Base-by-base conservation (phyloP, 2,888 invertebrate species). In the Entomobrya multifasciata region DNA sequence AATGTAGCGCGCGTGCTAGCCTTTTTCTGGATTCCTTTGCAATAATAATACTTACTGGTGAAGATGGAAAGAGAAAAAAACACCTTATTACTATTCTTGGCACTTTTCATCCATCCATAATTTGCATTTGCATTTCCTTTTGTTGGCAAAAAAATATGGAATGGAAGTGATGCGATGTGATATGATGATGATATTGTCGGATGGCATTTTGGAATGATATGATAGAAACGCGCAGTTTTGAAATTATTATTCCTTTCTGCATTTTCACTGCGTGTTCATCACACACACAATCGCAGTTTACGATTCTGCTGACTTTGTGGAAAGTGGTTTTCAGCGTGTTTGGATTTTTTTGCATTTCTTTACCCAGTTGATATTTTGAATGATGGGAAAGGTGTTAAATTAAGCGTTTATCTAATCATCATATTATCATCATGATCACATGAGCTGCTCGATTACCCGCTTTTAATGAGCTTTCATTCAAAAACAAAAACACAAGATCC, bases 121-220 rank as follows among this genome's bases (percentile, higher is more conserved):
- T 85, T 85, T 78, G 84, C 82, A 83, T 83, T 83, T 83, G 74
- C 85, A 85, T 85, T 85, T 85, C 41, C 85, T 77, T 70, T 36
- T 85, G 57, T 78, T 79, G 70, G 70, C 78, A 70, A 60, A 79
- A 85, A 84, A 79, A 84, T 70, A 77, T 84, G 67, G 67, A 52
- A 30, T 27, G 72, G n/a, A 57, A 57, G 70, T 70, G 49, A 52
- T 41, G 47, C n/a, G 49, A 74, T 36, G 8, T 36, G 36, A 8
- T 8, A 36, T 74, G 25, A 49, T 10, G n/a, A n/a, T n/a, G n/a
- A n/a, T n/a, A n/a, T n/a, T n/a, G n/a, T n/a, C n/a, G n/a, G n/a
- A n/a, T n/a, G n/a, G n/a, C n/a, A n/a, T n/a, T n/a, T 36, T 8
- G 52, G 44, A 17, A 13, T 11, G 52, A 41, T 20, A 67, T 67